Evolutionary conservation across 2,888 invertebrate species (phyloP).

Genomic region (Xylophagus ater): DNA sequence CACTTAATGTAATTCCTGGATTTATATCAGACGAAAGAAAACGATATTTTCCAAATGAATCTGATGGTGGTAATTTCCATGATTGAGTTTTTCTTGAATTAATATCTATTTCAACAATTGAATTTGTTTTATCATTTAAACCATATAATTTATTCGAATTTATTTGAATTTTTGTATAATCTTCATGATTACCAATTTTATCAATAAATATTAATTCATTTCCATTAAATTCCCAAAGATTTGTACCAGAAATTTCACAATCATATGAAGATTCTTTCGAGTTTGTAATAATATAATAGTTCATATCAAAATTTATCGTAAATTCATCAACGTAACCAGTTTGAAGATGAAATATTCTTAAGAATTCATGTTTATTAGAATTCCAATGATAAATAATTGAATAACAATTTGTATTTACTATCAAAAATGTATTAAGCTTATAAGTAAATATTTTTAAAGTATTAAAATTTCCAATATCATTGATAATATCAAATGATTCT

Average conservation of each 20-base stretch:
- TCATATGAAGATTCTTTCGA: constrained; percentile 18
- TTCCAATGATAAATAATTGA: constrained; percentile 40
- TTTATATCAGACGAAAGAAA: constrained; percentile 21
- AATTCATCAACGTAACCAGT: constrained; percentile 42
- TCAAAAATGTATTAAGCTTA: constrained; percentile 9
- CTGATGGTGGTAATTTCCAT: constrained; percentile 19
- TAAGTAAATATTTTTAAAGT: too few relatives aligned
- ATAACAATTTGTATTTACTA: constrained; percentile 37
- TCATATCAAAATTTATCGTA: constrained; percentile 24
- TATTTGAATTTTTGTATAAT: constrained; percentile 17
- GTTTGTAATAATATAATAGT: constrained; percentile 29
- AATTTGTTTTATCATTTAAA: constrained; percentile 20
- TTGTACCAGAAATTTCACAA: constrained; percentile 23
- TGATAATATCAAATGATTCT: constrained; percentile 23
- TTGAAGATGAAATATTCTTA: constrained; percentile 25
- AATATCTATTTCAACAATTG: constrained; percentile 26
- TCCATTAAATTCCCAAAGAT: constrained; percentile 26
- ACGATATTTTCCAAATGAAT: constrained; percentile 16
- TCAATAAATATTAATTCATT: constrained; percentile 24
- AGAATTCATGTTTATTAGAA: constrained; percentile 24
- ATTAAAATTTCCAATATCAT: too few relatives aligned
- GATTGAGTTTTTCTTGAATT: constrained; percentile 25
- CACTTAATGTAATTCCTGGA: constrained; percentile 31
- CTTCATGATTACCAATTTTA: constrained; percentile 24
- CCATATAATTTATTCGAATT: constrained; percentile 34